phyloP scores from a whole-genome alignment of 2,113 vertebrate species.

The Chamaetylas fuelleborni region DNA sequence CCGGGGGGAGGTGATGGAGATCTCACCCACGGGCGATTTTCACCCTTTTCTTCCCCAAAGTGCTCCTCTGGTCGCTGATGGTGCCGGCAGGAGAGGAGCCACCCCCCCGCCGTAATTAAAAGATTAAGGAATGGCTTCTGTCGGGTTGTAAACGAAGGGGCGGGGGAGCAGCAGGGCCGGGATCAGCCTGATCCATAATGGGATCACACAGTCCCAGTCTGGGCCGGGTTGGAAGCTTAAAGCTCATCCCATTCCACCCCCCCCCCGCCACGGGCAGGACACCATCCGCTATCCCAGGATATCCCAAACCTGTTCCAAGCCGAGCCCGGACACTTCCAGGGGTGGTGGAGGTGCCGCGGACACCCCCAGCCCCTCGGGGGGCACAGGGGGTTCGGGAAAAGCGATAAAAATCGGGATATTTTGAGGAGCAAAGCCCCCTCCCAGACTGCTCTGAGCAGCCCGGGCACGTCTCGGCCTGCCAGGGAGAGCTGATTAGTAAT shows the following conservation, averaged over 20 bases:
- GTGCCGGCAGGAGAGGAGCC: not conserved
- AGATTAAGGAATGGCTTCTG: not conserved
- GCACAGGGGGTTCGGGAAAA: not conserved
- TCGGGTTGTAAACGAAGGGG: not conserved
- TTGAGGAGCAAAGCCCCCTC: not conserved
- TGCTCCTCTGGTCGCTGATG: not conserved
- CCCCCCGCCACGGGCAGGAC: not conserved
- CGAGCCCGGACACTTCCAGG: rapidly evolving
- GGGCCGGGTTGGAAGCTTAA: not conserved
- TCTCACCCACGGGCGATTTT: not conserved
- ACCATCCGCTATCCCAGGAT: rapidly evolving
- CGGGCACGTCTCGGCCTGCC: not conserved
- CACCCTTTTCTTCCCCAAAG: not conserved
- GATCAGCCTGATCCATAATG: not conserved
- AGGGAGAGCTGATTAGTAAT: slow-evolving; percentile 72
- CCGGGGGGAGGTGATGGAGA: not conserved
- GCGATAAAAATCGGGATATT: not conserved
- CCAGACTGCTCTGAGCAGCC: not conserved
- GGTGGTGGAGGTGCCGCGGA: not conserved
- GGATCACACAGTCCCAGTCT: not conserved
- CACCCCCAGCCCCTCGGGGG: rapidly evolving
- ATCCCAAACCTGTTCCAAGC: rapidly evolving
- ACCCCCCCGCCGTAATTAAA: not conserved
- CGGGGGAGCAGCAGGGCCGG: not conserved
- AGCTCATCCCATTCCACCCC: not conserved